phyloP scores from a whole-genome alignment of 23 tunicate species.

The Pegea sp. region DNA sequence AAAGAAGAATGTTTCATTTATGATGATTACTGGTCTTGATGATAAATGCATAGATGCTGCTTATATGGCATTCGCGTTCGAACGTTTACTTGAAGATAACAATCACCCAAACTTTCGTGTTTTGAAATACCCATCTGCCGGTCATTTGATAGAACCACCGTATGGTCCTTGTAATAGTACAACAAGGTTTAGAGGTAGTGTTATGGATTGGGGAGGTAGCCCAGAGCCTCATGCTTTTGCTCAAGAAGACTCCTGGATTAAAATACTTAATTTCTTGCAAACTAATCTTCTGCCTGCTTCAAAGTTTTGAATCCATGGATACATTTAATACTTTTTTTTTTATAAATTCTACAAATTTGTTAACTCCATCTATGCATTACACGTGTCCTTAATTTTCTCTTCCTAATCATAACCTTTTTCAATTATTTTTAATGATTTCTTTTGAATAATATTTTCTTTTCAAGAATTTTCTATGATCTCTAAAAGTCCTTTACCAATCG shows the following conservation, averaged over 20 bases:
- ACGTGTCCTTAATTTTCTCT: no score
- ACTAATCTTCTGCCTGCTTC: constrained; percentile 6
- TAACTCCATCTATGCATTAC: no score
- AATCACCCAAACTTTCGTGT: constrained; percentile 19
- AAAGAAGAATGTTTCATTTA: constrained; percentile 11
- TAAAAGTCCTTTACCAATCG: no score
- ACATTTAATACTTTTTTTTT: no score
- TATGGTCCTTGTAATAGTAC: constrained; percentile 2
- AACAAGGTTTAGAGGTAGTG: not conserved
- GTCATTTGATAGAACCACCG: constrained; percentile 34
- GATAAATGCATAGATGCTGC: constrained; percentile 7
- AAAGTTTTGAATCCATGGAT: no score
- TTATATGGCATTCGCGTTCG: constrained; percentile 6
- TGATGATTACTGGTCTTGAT: constrained; percentile 17
- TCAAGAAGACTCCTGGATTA: constrained; percentile 46
- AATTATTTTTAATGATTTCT: no score
- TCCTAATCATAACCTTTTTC: no score
- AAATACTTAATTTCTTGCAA: constrained; percentile 23
- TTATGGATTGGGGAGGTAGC: constrained; percentile 33
- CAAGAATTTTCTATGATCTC: no score
- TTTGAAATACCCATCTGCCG: constrained; percentile 35
- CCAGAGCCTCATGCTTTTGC: constrained; percentile 28
- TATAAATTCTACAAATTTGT: no score
- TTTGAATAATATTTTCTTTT: no score
- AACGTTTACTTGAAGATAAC: constrained; percentile 7